Conservation (phyloP, 2,113 vertebrate species). For the Galemys pyrenaicus region DNA sequence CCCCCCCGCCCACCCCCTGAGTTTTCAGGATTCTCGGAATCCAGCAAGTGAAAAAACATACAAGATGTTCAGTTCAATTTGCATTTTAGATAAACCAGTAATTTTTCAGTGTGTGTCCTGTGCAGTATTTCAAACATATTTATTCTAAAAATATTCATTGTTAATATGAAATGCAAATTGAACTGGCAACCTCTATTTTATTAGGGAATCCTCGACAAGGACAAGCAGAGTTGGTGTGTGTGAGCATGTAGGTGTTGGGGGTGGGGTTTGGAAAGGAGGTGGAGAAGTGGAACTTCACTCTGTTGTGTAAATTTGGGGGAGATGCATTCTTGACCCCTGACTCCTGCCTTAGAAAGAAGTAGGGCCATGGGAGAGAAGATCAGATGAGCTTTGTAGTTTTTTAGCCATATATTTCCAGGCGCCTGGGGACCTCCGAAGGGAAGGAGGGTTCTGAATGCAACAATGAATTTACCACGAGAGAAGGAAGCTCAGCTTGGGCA, state of each 20-base stretch:
- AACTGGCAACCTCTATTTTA: constrained; percentile 13
- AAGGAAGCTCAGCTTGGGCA: constrained; percentile 71
- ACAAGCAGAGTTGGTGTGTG: neutral
- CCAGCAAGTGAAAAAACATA: neutral
- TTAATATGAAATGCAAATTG: constrained; percentile 32
- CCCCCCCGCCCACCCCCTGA: too few species aligned
- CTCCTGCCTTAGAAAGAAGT: constrained; percentile 72
- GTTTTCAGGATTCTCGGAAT: constrained; percentile 54
- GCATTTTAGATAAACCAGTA: constrained; percentile 19
- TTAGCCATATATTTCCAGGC: neutral
- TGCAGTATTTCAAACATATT: neutral
- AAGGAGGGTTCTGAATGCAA: constrained; percentile 48
- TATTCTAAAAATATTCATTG: neutral
- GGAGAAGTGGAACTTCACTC: neutral
- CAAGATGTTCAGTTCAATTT: neutral
- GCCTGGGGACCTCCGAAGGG: constrained; percentile 72
- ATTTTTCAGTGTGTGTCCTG: neutral
- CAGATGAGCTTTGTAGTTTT: constrained; percentile 80
- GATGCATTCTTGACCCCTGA: constrained; percentile 65
- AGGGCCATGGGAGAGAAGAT: constrained; percentile 66
- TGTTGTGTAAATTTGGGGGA: constrained; percentile 52
- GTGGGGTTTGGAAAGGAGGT: neutral
- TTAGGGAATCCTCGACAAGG: neutral
- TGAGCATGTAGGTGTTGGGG: neutral
- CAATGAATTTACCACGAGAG: constrained; percentile 59